Base-by-base conservation (phyloP, 1,140 invertebrate species). In the Pogonomyrmex californicus region DNA sequence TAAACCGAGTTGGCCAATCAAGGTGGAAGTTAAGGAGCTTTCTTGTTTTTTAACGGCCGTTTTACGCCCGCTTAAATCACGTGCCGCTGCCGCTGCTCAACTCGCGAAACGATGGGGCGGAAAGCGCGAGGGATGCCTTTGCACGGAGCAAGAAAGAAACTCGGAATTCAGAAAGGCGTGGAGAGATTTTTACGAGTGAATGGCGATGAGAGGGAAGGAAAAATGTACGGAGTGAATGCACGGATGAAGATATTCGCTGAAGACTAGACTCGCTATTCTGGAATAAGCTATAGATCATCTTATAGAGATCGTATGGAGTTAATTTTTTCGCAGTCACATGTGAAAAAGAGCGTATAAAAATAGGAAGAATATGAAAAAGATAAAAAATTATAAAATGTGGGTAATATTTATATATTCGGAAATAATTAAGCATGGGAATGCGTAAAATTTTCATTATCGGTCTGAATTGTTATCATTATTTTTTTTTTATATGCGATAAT, bases 21-120 rank as follows among this genome's bases (percentile, higher is more conserved):
- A 95, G 94, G 87, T 92, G 89, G 87, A 88, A 93, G 93, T 91
- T 94, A 94, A 95, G 94, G 93, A 95, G 93, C 92, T 95, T 95
- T 95, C 94, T 95, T 93, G 95, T 83, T 81, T 94, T 95, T 95
- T 95, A 95, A 95, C 94, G 94, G 91, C 86, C 92, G 86, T 56
- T 95, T 95, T 95, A 95, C 92, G 94, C 90, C 91, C 93, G 92
- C 91, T 95, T 95, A 94, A 95, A 95, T 95, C 94, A 95, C 93
- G 93, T 93, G 93, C 93, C 87, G 93, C 85, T 56, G 76, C 30
- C 87, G 54, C 77, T 81, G 71, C 75, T 88, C 87, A 58, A 33
- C 65, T 68, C 65, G 41, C 65, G 56, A 82, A 90, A 90, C 85
- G 89, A 89, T 62, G 68, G 68, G 58, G 12, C 79, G 75, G 82